Conservation (phyloP, 1,140 invertebrate genomes). For the Delia radicum region DNA sequence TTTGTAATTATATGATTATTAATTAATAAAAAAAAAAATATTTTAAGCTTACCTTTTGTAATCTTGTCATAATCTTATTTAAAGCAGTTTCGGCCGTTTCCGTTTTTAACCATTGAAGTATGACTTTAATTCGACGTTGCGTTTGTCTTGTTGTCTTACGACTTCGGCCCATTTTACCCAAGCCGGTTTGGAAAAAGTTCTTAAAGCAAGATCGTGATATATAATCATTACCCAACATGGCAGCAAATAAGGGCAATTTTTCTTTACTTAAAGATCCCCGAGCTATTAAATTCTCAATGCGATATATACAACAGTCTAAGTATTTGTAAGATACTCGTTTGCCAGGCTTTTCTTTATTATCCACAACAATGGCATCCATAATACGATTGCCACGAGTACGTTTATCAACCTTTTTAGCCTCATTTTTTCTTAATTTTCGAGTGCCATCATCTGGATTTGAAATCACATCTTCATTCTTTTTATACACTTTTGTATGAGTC, state of each 20-base stretch:
- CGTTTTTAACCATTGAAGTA: constrained; percentile 73
- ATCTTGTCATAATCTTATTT: constrained; percentile 63
- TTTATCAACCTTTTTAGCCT: constrained; percentile 48
- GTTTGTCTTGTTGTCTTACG: constrained; percentile 60
- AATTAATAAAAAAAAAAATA: too few species aligned
- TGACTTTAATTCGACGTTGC: constrained; percentile 66
- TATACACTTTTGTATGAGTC: constrained; percentile 42
- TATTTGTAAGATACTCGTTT: constrained; percentile 47
- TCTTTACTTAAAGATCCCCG: constrained; percentile 67
- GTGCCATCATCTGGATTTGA: not conserved
- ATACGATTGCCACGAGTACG: constrained; percentile 43
- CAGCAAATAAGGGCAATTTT: constrained; percentile 75
- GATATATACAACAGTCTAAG: constrained; percentile 71
- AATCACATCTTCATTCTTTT: not conserved
- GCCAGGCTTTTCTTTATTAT: constrained; percentile 6
- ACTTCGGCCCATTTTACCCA: constrained; percentile 65
- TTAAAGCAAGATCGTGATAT: constrained; percentile 68
- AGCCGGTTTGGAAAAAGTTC: constrained; percentile 64
- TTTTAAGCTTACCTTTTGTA: constrained; percentile 59
- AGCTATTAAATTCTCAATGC: constrained; percentile 65
- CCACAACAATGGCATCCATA: constrained; percentile 32
- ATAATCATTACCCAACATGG: constrained; percentile 85
- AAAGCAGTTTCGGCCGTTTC: constrained; percentile 70
- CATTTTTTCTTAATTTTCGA: constrained; percentile 33
- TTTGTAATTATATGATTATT: too few species aligned